Base-by-base conservation (phyloP, 2,797 vertebrate genomes). In the Sebastolobus alascanus region DNA sequence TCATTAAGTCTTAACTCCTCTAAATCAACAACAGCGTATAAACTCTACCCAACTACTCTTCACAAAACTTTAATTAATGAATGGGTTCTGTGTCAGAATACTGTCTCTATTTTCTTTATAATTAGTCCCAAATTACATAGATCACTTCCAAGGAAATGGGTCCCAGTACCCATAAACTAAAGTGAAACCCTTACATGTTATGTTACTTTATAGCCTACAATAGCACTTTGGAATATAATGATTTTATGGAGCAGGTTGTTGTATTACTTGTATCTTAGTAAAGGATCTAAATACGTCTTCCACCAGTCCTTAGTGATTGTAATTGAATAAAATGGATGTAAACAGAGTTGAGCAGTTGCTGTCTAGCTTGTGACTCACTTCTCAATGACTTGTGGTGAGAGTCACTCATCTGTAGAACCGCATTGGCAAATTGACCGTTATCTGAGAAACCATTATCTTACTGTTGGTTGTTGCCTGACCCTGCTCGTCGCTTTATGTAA, bases 401-500 rank as follows among this genome's bases (percentile, higher is more conserved):
- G 59, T 73, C 40, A 35, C 14, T 64, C 37, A n/a, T 68, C 22
- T 5, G 10, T 31, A n/a, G 31, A 61, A 43, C 12, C 12, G 18
- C 16, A 12, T 35, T 33, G 64, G 58, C 55, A 50, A 6, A 2
- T 8, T 68, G 29, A 65, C 37, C 1, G 16, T 33, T 66, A 66
- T 43, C 35, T 73, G 58, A 65, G 73, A 67, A 75, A 73, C 25
- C 18, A 46, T 71, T 75, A 73, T 35, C n/a, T 35, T 18, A 55
- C 37, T 37, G 31, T 4, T 78, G 71, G 59, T n/a, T 54, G 68
- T 27, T 8, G 58, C 58, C 20, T 43, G 6, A 58, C 16, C 18
- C 33, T 59, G 31, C 8, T 4, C 5, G 61, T 38, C 43, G 8
- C 52, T n/a, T 72, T 50, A 55, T 79, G 2, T 73, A 78, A 77